phyloP scores from a whole-genome alignment of 2,113 vertebrate species.

The Sminthopsis crassicaudata region DNA sequence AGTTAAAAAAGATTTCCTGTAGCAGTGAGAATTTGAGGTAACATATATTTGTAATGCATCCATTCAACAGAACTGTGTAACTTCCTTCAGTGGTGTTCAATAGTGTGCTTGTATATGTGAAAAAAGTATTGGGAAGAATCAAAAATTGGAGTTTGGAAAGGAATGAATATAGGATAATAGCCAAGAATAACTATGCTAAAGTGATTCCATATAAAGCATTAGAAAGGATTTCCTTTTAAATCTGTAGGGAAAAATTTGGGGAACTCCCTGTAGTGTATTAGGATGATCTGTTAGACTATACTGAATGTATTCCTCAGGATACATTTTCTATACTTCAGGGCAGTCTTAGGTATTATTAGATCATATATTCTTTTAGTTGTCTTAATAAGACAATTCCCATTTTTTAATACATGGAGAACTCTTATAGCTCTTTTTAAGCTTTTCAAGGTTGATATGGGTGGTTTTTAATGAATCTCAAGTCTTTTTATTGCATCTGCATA shows the following conservation, averaged over 20 bases:
- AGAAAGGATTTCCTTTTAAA: neutral
- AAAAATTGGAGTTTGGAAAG: neutral
- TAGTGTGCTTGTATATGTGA: neutral
- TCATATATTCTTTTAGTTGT: neutral
- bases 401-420: neutral
- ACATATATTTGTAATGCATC: neutral
- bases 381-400: neutral
- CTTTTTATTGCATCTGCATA: neutral
- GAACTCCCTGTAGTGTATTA: neutral
- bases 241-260: neutral
- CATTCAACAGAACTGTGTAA: neutral
- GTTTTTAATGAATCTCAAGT: neutral
- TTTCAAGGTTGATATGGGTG: neutral
- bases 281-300: neutral
- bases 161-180: neutral
- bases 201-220: neutral
- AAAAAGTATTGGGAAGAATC: neutral
- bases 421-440: neutral
- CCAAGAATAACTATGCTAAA: neutral
- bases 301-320: neutral
- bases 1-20: neutral
- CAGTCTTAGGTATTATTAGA: neutral
- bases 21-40: neutral
- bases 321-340: neutral
- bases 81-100: neutral